These are phyloP conservation scores for Scaptomyza pallida DNA, from an alignment of 1,140 invertebrate species.

Conservation along the genomic window DNA sequence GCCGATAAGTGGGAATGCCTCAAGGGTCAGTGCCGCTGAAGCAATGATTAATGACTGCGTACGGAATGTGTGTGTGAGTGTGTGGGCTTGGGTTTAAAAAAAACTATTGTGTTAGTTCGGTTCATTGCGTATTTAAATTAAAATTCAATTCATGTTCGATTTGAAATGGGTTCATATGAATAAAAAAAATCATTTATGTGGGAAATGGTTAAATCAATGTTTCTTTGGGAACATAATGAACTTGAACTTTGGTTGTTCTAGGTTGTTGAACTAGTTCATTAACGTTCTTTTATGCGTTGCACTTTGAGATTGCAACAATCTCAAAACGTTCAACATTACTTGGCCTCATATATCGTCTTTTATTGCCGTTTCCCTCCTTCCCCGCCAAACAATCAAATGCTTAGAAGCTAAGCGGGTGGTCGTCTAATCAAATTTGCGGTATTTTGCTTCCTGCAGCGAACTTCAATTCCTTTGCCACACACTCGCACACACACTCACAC, in stretches of 20 bases:
- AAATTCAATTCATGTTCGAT: constrained; percentile 9
- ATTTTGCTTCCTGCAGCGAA: constrained; percentile 42
- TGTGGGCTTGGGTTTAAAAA: constrained; percentile 7
- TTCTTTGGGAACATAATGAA: neutral
- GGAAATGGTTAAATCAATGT: neutral
- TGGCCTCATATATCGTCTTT: constrained; percentile 43
- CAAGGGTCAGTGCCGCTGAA: constrained; percentile 14
- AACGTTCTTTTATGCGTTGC: constrained; percentile 11
- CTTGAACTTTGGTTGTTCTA: too few relatives aligned
- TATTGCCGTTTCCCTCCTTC: constrained; percentile 5
- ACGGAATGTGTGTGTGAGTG: constrained; percentile 3
- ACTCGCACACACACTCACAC: neutral
- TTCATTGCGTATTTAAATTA: constrained; percentile 22
- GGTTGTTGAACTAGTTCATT: neutral
- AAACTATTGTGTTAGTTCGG: constrained; percentile 13
- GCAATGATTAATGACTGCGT: constrained; percentile 42
- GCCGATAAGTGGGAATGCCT: constrained; percentile 18
- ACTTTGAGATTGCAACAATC: constrained; percentile 12
- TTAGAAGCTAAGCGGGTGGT: constrained; percentile 34
- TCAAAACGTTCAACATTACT: constrained; percentile 28
- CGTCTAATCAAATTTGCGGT: constrained; percentile 69
- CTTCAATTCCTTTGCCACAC: neutral
- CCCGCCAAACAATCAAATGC: constrained; percentile 35
- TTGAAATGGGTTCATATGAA: constrained; percentile 8
- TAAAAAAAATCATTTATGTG: neutral